Evolutionary conservation across 2,797 vertebrate species (phyloP), one percentile per base, ranked within the genome.

Genomic region (Amblyraja radiata): DNA sequence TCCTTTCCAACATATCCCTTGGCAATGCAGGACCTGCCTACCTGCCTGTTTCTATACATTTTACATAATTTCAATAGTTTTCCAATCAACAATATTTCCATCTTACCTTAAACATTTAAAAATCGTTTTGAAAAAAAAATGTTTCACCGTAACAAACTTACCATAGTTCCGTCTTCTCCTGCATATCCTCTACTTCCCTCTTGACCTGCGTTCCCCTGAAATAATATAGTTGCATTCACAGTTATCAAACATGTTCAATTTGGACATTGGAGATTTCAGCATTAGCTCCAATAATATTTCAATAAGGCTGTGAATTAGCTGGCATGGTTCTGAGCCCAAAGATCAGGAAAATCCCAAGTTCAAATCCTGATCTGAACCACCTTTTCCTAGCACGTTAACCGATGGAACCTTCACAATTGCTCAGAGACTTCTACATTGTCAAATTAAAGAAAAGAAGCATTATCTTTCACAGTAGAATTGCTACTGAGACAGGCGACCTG

Each of bases 101-200:
- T n/a, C 46, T 54, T 10, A 23, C 13, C 39, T 25, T 54, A 86
- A 63, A n/a, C 58, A 88, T 61, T 32, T 61, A n/a, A 65, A 7
- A 8, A 65, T 7, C 68, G 23, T n/a, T 18, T 28, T 74, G 11
- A 46, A 74, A 23, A 54, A n/a, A 46, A 2, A 32, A 46, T 21
- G 25, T 46, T 54, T 46, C 36, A 76, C 11, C 46, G 46, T 18
- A 39, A 46, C 71, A 76, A 23, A 97, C 98, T 97, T 95, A 99
- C 98, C 81, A 93, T 83, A 4, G 94, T 93, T 91, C 98, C 98
- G 94, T 98, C 97, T 5, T 98, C 97, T 94, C 98, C 98, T 4
- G 97, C 97, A 95, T 97, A 96, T 0, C 98, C 98, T 14, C 95
- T 94, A 93, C 95, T 94, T n/a, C 98, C 98, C 11, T 76, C 95